Base-by-base conservation (phyloP, 1,140 invertebrate species). In the Dreissena rostriformis region DNA sequence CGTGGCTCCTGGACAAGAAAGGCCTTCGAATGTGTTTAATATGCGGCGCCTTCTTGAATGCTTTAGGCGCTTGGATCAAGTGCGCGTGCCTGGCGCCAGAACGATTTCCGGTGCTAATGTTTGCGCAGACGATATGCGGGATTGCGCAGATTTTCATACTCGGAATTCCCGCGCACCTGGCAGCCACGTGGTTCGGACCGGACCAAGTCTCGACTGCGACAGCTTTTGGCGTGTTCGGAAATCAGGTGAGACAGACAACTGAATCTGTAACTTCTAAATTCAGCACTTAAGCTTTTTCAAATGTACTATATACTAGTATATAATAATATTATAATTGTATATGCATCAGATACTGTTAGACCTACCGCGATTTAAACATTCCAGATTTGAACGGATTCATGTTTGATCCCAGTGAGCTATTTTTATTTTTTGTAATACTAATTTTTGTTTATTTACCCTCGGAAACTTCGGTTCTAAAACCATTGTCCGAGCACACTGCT, bases 211-310 rank as follows among this genome's bases (percentile, higher is more conserved):
- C 98, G 10, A 98, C 97, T 0, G 99, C 98, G 0, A 99, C 98
- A 94, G 97, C 98, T 90, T 96, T 99, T 84, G 98, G 98, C 15
- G 98, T 99, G 0, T 99, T 99, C 94, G 99, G 99, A 26, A 99
- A 99, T 94, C 98, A 99, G 96, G 98, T 99, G 82, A 85, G 53
- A 97, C 26, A 14, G 39, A 39, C 39, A 5, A 2, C 39, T 39
- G 2, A 5, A 39, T 39, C 39, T 39, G 2, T 39, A 5, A 39
- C 39, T 39, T 39, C 39, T 39, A 39, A 39, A 2, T 39, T 39
- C 8, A 39, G 39, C 8, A 39, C 39, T 39, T 39, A 5, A 39
- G 39, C 39, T 39, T 39, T 39, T 39, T 2, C 39, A 39, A 5
- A 39, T 2, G 39, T 39, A 39, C 39, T 39, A 8, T 39, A 8